Evolutionary conservation across 1,140 invertebrate genomes (phyloP).

Genomic region (Bombus confusus): DNA sequence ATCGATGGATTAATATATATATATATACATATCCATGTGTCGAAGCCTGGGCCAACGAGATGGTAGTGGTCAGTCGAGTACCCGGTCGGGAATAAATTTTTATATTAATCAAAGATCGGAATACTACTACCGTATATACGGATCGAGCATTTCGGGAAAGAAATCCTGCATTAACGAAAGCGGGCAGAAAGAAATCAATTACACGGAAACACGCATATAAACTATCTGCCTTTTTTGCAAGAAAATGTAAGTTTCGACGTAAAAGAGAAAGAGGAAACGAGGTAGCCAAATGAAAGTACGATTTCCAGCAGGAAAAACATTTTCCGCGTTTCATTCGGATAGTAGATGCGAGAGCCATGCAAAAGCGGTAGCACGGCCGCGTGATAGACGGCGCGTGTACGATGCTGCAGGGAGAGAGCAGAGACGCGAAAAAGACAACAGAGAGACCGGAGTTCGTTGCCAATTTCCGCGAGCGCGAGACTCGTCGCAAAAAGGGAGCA

Average conservation of each 20-base stretch:
- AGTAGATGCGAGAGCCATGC: slow-evolving; percentile 13
- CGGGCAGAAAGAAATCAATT: background rate
- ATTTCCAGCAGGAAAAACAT: slow-evolving; percentile 10
- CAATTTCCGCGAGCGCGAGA: slow-evolving; percentile 72
- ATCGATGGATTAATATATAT: slow-evolving; percentile 76
- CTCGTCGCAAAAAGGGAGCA: slow-evolving; percentile 67
- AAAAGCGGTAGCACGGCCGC: slow-evolving; percentile 29
- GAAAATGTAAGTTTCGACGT: background rate
- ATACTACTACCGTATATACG: background rate
- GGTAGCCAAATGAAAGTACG: slow-evolving; percentile 3
- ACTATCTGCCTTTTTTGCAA: background rate
- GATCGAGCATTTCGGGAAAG: background rate
- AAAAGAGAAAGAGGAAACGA: background rate
- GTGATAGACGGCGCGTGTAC: slow-evolving; percentile 54
- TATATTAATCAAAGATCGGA: background rate
- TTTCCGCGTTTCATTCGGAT: slow-evolving; percentile 3
- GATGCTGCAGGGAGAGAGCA: slow-evolving; percentile 1
- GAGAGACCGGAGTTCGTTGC: slow-evolving; percentile 64
- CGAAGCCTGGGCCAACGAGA: slow-evolving; percentile 5
- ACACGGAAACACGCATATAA: too few species aligned
- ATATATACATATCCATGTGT: slow-evolving; percentile 46
- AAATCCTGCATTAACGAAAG: background rate
- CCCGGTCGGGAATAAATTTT: background rate
- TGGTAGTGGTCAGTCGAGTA: background rate
- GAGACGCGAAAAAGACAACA: slow-evolving; percentile 42